These are phyloP conservation scores for Callaeas wilsoni DNA, from an alignment of 2,113 vertebrate genomes.

Conservation along the genomic window DNA sequence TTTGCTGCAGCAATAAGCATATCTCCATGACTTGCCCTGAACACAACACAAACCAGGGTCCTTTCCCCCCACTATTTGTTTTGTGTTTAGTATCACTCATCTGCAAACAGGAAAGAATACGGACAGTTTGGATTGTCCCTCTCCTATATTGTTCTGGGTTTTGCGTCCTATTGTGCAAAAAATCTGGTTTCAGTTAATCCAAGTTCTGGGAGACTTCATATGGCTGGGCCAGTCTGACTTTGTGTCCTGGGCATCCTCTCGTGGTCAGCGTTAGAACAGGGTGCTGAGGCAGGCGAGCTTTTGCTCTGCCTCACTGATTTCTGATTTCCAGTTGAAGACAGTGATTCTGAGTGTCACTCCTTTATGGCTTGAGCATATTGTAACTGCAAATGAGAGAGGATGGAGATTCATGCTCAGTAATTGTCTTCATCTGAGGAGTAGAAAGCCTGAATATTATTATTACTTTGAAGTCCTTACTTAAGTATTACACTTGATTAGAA, in stretches of 20 bases:
- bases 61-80: fast-evolving
- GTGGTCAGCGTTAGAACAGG: not conserved
- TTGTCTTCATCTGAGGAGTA: not conserved
- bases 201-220: not conserved
- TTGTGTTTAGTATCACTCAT: not conserved
- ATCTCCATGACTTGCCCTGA: not conserved
- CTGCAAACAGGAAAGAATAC: not conserved
- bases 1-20: not conserved
- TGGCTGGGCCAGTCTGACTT: not conserved
- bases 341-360: not conserved
- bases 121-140: not conserved
- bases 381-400: not conserved
- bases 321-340: not conserved
- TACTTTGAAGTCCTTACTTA: not conserved
- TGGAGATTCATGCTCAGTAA: not conserved
- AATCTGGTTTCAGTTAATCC: not conserved
- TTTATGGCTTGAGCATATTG: not conserved
- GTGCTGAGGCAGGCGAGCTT: not conserved
- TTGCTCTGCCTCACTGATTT: not conserved
- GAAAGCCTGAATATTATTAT: not conserved
- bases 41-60: not conserved
- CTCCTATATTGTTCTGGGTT: fast-evolving
- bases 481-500: not conserved
- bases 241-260: not conserved
- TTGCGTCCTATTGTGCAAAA: not conserved